These are phyloP conservation scores for Suricata suricatta DNA, from an alignment of 2,113 vertebrate genomes.

Conservation along the genomic window DNA sequence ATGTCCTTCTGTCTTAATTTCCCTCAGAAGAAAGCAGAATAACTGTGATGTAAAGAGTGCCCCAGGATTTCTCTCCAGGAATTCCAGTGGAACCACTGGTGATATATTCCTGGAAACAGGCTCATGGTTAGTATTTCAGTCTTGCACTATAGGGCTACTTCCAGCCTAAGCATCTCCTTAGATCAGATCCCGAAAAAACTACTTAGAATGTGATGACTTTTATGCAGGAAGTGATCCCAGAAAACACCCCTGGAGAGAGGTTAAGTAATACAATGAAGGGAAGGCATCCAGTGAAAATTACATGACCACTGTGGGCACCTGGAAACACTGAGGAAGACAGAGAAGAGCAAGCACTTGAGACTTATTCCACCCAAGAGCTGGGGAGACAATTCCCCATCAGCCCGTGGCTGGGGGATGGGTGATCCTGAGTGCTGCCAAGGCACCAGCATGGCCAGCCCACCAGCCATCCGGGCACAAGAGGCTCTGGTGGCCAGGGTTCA, in stretches of 20 bases:
- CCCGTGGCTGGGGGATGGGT: background rate
- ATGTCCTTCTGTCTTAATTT: background rate
- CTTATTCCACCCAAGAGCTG: background rate
- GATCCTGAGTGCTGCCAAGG: background rate
- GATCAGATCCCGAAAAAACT: background rate
- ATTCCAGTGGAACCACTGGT: background rate
- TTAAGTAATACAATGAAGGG: background rate
- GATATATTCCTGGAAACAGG: background rate
- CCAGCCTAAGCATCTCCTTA: background rate
- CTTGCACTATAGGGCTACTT: background rate
- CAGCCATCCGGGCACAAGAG: background rate
- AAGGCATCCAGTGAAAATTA: background rate
- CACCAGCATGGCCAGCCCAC: background rate
- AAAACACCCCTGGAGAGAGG: background rate
- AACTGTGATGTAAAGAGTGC: background rate
- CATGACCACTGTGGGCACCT: background rate
- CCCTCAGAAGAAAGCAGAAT: background rate
- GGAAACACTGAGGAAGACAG: background rate
- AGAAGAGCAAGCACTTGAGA: background rate
- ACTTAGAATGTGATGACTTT: background rate
- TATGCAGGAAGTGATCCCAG: background rate
- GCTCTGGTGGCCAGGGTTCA: no score
- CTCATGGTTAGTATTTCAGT: background rate
- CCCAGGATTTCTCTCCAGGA: background rate
- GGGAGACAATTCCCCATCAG: background rate